These are phyloP conservation scores for Drosophila malerkotliana DNA, from an alignment of 1,140 invertebrate species.

Conservation along the genomic window DNA sequence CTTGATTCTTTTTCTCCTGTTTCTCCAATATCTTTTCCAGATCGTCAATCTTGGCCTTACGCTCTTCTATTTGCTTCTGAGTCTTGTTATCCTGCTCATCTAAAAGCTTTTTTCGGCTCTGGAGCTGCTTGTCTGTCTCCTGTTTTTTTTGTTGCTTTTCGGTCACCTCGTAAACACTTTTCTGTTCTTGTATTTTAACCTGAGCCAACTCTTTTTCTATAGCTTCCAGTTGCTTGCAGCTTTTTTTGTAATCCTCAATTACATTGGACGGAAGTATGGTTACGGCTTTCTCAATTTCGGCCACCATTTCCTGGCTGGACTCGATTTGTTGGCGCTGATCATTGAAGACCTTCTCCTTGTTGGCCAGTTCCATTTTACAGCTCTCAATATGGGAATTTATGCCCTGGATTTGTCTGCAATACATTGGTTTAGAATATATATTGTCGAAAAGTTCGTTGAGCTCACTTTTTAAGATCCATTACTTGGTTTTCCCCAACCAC, in stretches of 20 bases:
- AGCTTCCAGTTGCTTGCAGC: conserved; percentile 32
- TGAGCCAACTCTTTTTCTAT: conserved; percentile 22
- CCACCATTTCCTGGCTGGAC: conserved; percentile 21
- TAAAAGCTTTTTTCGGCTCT: conserved; percentile 14
- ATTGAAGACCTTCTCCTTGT: conserved; percentile 30
- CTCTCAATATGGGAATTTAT: conserved; percentile 20
- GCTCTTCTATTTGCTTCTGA: conserved; percentile 14
- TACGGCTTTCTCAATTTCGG: conserved; percentile 42
- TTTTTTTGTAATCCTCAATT: conserved; percentile 43
- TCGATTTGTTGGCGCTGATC: conserved; percentile 49
- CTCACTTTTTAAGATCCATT: conserved; percentile 38
- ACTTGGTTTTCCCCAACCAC: conserved; percentile 59
- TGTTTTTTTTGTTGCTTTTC: conserved; percentile 17
- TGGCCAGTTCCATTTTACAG: conserved; percentile 36
- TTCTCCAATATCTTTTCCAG: background rate
- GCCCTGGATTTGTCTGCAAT: conserved; percentile 40
- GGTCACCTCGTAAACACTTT: background rate
- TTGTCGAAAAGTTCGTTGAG: background rate
- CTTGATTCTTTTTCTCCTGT: background rate
- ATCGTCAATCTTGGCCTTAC: background rate
- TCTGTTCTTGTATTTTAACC: conserved; percentile 14
- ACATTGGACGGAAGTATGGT: conserved; percentile 29
- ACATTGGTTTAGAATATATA: background rate
- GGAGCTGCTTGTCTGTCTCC: conserved; percentile 14
- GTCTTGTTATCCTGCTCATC: conserved; percentile 22